Conservation (phyloP, 2,888 invertebrate genomes). For the Idaea dimidiata region DNA sequence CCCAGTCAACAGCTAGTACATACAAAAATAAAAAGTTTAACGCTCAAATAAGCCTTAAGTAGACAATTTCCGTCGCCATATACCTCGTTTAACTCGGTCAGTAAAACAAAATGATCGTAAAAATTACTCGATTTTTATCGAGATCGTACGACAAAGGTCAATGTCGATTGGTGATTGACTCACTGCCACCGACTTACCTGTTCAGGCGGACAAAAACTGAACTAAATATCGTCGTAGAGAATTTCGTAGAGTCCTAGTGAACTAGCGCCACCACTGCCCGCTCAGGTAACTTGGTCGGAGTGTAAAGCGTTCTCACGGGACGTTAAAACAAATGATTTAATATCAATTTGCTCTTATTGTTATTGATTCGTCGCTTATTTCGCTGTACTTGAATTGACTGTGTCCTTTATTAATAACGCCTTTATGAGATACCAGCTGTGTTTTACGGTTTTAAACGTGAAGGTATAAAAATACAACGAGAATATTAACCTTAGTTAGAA, state of each 20-base stretch:
- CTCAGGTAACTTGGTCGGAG: too few species aligned
- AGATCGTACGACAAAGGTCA: not conserved
- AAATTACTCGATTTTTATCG: not conserved
- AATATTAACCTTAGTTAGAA: too few species aligned
- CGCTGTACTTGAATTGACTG: not conserved
- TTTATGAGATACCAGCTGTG: not conserved
- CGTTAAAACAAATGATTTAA: not conserved
- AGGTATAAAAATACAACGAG: too few species aligned
- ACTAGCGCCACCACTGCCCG: too few species aligned
- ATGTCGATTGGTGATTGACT: not conserved
- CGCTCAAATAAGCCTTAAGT: not conserved
- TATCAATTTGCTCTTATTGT: not conserved
- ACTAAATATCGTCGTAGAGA: too few species aligned
- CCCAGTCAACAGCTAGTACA: not conserved
- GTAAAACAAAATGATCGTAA: not conserved
- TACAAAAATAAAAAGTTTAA: not conserved
- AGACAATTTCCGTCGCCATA: not conserved
- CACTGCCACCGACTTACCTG: too few species aligned
- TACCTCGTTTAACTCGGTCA: not conserved
- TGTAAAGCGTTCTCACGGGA: not conserved
- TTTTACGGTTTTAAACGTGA: not conserved
- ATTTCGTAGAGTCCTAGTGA: too few species aligned
- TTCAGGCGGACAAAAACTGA: too few species aligned
- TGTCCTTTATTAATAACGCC: too few species aligned
- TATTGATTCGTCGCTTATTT: not conserved